Conservation (phyloP, 2,797 vertebrate genomes). For the Pseudochaenichthys georgianus region DNA sequence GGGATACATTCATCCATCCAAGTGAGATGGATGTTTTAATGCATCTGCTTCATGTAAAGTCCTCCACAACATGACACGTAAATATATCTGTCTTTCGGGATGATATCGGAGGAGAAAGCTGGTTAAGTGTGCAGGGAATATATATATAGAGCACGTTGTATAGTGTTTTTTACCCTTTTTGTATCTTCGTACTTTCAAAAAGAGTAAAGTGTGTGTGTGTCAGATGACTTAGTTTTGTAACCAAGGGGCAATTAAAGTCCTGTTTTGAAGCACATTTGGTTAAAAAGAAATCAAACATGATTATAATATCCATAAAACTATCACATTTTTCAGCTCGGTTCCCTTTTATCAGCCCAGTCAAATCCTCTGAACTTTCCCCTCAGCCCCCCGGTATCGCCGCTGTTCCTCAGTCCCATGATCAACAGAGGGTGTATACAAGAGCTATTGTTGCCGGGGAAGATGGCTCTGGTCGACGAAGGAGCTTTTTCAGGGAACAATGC, state of each 20-base stretch:
- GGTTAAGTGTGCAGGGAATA: constrained; percentile 8
- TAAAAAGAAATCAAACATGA: constrained; percentile 38
- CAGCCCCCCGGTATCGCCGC: constrained; percentile 28
- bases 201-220: not conserved
- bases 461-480: constrained; percentile 23
- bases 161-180: not conserved
- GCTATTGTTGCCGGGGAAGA: constrained; percentile 30
- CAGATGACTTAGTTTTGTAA: constrained; percentile 26
- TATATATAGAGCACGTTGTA: not conserved
- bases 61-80: constrained; percentile 68
- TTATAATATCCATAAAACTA: constrained; percentile 20
- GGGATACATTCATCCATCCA: constrained; percentile 50
- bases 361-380: constrained; percentile 38
- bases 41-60: constrained; percentile 53
- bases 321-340: not conserved
- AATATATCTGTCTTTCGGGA: constrained; percentile 64
- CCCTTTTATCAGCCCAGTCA: constrained; percentile 15
- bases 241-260: constrained; percentile 26
- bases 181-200: not conserved
- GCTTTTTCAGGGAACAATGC: constrained; percentile 28
- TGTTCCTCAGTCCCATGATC: constrained; percentile 51
- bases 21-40: constrained; percentile 68
- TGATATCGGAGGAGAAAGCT: constrained; percentile 22
- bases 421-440: constrained; percentile 32
- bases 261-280: constrained; percentile 27